Percentiles rank a stretch among this genome's conserved stretches.
Evolutionary conservation across 2,888 invertebrate species (phyloP).

Genomic region (Leptinotarsa peninsularis): DNA sequence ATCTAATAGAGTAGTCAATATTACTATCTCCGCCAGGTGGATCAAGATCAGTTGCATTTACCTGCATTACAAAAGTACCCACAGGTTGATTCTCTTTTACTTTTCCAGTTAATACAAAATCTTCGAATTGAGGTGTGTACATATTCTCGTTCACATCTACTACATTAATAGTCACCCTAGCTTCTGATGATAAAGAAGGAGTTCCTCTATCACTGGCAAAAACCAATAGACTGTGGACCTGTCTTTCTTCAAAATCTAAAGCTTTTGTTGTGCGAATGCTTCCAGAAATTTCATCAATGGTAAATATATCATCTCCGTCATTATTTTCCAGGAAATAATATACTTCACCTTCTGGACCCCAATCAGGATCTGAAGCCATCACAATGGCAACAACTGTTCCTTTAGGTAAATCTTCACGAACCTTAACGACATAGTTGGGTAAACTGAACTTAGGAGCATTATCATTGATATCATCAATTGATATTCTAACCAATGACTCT

Average conservation of each 20-base stretch:
- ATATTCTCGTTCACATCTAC: conserved; percentile 96
- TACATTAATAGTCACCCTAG: conserved; percentile 85
- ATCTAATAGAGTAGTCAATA: conserved; percentile 86
- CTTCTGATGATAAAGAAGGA: conserved; percentile 83
- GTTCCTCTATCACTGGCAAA: conserved; percentile 88
- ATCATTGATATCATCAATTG: conserved; percentile 91
- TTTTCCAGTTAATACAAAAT: conserved; percentile 80
- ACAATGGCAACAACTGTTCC: conserved; percentile 90
- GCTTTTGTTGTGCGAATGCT: conserved; percentile 82
- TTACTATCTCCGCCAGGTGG: conserved; percentile 83
- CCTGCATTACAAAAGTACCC: conserved; percentile 81
- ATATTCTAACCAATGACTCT: conserved; percentile 84
- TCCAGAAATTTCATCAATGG: conserved; percentile 87
- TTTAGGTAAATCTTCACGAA: conserved; percentile 90
- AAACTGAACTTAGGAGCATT: conserved; percentile 86
- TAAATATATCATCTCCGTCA: conserved; percentile 78
- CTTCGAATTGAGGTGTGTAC: conserved; percentile 84
- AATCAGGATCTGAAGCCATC: conserved; percentile 86
- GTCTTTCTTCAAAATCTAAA: conserved; percentile 90
- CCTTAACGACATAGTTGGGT: conserved; percentile 80
- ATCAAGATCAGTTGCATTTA: conserved; percentile 85
- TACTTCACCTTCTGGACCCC: conserved; percentile 84
- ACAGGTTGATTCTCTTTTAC: conserved; percentile 85
- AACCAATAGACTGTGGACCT: conserved; percentile 88
- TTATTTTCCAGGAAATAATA: conserved; percentile 83